These are phyloP conservation scores for Synergus japonicus DNA, from an alignment of 2,888 invertebrate genomes.

Conservation along the genomic window DNA sequence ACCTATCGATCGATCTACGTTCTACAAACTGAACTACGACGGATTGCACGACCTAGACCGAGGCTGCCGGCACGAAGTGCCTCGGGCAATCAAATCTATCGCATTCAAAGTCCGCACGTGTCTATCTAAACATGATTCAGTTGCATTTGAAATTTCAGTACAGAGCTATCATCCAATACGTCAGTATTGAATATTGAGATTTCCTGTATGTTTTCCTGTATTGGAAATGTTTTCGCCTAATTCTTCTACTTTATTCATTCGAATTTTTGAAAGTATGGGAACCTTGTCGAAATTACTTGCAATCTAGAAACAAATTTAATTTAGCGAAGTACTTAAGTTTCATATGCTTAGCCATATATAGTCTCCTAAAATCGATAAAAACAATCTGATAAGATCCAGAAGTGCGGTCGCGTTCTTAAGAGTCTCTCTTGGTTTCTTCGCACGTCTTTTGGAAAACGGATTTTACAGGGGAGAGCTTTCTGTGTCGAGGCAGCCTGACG, in stretches of 20 bases:
- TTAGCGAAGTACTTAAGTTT: background rate
- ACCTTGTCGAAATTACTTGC: background rate
- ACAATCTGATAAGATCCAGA: slow-evolving; percentile 25
- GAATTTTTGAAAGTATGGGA: background rate
- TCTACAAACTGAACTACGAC: background rate
- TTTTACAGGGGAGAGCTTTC: slow-evolving; percentile 33
- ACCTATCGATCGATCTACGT: slow-evolving; percentile 10
- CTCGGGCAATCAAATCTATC: background rate
- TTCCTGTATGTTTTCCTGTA: background rate
- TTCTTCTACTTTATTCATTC: too few relatives aligned
- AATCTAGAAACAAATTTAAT: background rate
- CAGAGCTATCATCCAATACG: background rate
- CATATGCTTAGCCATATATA: background rate
- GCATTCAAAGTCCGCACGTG: background rate
- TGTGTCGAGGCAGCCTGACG: slow-evolving; percentile 33
- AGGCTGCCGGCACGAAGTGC: slow-evolving; percentile 4
- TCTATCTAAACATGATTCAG: slow-evolving; percentile 7
- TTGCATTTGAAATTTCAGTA: background rate
- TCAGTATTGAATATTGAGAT: background rate
- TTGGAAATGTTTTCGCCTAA: too few relatives aligned
- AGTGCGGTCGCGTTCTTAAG: slow-evolving; percentile 26
- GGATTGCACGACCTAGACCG: slow-evolving; percentile 17
- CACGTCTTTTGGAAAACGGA: slow-evolving; percentile 33
- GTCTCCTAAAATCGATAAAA: slow-evolving; percentile 35
- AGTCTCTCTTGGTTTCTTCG: slow-evolving; percentile 17